Base-by-base conservation (phyloP, 2,113 vertebrate species). In the Notechis scutatus region DNA sequence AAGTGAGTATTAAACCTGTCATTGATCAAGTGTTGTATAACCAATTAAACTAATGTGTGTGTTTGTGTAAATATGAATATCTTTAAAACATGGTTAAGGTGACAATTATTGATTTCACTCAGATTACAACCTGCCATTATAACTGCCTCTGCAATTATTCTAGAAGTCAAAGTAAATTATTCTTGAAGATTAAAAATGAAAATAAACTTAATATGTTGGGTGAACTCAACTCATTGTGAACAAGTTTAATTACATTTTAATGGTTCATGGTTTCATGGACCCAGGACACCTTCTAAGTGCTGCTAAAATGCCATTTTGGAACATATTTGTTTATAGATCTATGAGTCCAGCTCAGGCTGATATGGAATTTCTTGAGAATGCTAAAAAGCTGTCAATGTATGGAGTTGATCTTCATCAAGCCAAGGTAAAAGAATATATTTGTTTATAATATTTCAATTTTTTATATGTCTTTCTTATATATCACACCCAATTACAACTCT, bases 361-460 rank as follows among this genome's bases (percentile, higher is more conserved):
- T 95, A 95, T 99, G 97, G 99, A 99, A 98, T 99, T 99, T 94
- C 98, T 99, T 95, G 99, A 99, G 97, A 99, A 99, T 94, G 99
- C 99, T 95, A 99, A 99, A 97, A 99, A 99, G 93, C 97, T 99
- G 3, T 99, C 99, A 0, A 99, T 99, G 99, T 99, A 99, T 42
- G 99, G 99, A 74, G 98, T 99, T 23, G 99, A 99, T 95, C 98
- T 99, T 95, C 99, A 99, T 96, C 99, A 98, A 94, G 99, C 99
- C 93, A 99, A 99, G 98, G 99, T 99, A 96, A 94, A 93, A 92
- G 2, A 3, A 42, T 81, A 81, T 42, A 81, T 81, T 81, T 81
- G 34, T 39, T 39, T 42, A 81, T 81, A 2, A n/a, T 0, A 0
- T 18, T 39, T 39, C 26, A 29, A 15, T 54, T 90, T 88, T 23